phyloP scores from a whole-genome alignment of 2,113 vertebrate species.

The Xiphorhynchus elegans region DNA sequence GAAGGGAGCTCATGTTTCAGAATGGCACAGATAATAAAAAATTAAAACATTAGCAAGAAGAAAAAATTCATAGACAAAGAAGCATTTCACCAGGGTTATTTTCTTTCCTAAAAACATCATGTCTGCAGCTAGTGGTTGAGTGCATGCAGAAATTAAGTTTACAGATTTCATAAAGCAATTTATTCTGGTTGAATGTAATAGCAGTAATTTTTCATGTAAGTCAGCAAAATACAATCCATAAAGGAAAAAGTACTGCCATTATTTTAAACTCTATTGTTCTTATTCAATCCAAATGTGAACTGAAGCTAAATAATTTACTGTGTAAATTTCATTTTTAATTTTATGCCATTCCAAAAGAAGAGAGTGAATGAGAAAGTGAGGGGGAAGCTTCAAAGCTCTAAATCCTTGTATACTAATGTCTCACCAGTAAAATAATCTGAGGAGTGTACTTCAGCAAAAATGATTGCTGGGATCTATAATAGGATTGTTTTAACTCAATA shows the following conservation, averaged over 20 bases:
- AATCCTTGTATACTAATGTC: conserved; percentile 60
- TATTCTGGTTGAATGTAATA: conserved; percentile 73
- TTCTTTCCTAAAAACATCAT: conserved; percentile 44
- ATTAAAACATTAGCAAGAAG: neutral
- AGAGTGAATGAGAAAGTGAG: neutral
- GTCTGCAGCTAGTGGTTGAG: conserved; percentile 34
- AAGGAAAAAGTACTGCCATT: conserved; percentile 62
- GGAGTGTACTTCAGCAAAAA: conserved; percentile 70
- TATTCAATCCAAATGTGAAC: conserved; percentile 58
- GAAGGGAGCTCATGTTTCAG: neutral
- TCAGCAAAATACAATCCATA: conserved; percentile 72
- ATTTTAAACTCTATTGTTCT: conserved; percentile 71
- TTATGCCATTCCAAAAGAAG: conserved; percentile 51
- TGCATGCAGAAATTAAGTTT: conserved; percentile 75
- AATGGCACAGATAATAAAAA: conserved; percentile 47
- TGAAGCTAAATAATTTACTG: conserved; percentile 68
- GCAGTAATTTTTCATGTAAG: conserved; percentile 76
- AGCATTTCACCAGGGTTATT: conserved; percentile 37
- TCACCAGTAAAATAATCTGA: conserved; percentile 61
- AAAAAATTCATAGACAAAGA: conserved; percentile 58
- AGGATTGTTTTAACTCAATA: conserved; percentile 82
- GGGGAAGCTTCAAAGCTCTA: conserved; percentile 39
- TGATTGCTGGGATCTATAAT: conserved; percentile 77
- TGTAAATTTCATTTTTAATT: conserved; percentile 76
- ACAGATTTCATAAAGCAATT: conserved; percentile 73